Evolutionary conservation across 1,140 invertebrate species (phyloP).

Genomic region (Neuroterus valhalla): DNA sequence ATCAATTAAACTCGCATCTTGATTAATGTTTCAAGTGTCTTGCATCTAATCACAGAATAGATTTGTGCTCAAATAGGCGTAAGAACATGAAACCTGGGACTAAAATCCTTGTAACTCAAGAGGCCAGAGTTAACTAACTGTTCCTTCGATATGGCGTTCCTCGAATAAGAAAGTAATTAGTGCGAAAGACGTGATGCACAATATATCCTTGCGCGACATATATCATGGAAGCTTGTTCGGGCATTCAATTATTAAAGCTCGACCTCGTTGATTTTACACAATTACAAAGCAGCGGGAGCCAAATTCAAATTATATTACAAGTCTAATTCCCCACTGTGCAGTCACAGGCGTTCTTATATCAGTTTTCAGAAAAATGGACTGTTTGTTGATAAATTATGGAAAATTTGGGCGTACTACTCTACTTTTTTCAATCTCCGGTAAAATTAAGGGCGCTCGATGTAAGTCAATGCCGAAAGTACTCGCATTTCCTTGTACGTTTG

Average conservation of each 20-base stretch:
- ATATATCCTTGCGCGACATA: not conserved
- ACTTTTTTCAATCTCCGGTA: no score
- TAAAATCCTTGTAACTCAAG: conserved; percentile 10
- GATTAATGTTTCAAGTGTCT: no score
- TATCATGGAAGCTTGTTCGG: not conserved
- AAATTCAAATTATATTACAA: not conserved
- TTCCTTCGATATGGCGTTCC: not conserved
- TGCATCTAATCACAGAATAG: no score
- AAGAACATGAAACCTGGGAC: not conserved
- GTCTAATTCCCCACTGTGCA: not conserved
- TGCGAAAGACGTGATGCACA: not conserved
- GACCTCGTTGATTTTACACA: conserved; percentile 8
- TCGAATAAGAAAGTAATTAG: conserved; percentile 24
- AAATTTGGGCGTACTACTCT: no score
- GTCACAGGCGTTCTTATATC: no score
- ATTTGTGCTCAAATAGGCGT: not conserved
- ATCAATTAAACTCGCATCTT: no score
- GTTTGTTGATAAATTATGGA: no score
- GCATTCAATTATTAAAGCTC: conserved; percentile 5
- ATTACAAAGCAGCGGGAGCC: not conserved
- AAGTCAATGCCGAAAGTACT: no score
- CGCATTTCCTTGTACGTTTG: no score
- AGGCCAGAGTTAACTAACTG: not conserved
- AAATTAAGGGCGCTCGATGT: no score
- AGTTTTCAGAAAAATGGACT: no score